Evolutionary conservation across 2,113 vertebrate species (phyloP), one percentile per base, ranked within the genome.

Genomic region (Psettodes erumei): DNA sequence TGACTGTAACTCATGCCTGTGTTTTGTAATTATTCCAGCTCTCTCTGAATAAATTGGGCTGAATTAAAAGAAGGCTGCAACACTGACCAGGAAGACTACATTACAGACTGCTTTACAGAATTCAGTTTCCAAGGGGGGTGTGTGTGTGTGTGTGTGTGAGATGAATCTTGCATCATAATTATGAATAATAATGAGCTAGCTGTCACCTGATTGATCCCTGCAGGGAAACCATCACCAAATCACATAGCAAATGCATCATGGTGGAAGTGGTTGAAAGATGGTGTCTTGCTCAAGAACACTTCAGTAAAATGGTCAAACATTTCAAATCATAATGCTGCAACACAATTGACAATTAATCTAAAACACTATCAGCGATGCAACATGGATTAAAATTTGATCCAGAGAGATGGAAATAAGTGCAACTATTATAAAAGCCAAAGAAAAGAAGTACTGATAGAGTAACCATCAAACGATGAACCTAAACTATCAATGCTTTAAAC

Each of bases 181-280:
- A 76, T 62, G 76, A 72, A 48, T 72, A 47, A 80, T 63, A 35
- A n/a, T n/a, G n/a, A n/a, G n/a, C n/a, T n/a, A n/a, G n/a, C n/a
- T 38, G 55, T 30, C 25, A 37, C 61, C 15, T 67, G 61, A 75
- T 28, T 75, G 71, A 55, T 58, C 19, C 56, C 60, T 62, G 71
- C 81, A 60, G 69, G 58, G 23, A 45, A 38, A 59, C 6, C 4
- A 12, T 11, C 50, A 27, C 48, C 23, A 54, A 66, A 40, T 3
- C 32, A 13, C n/a, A 40, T n/a, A 50, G 45, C 37, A 25, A 10
- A 67, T 18, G 61, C 38, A 5, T 11, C 11, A 18, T 3, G 13
- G 2, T 15, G 32, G 32, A 56, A 33, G 6, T 9, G 43, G 32
- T 16, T 21, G 9, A 19, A 9, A 30, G 18, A 19, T 3, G 2